Conservation (phyloP, 2,797 vertebrate species). For the Hirundo rustica region DNA sequence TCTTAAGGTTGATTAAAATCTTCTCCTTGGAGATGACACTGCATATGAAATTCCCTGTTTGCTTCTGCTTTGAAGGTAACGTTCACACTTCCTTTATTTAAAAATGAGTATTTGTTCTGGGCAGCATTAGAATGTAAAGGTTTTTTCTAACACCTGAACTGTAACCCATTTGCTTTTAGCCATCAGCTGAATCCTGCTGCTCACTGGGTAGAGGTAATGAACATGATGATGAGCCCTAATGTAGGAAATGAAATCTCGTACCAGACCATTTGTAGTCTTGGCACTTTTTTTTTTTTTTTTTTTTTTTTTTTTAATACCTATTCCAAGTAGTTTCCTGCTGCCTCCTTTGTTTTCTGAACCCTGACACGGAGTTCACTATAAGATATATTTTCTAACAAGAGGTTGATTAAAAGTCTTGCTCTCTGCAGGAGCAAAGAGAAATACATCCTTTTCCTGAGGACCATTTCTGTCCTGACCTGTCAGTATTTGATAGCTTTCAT, state of each 20-base stretch:
- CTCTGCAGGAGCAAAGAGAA: neutral
- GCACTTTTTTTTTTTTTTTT: neutral
- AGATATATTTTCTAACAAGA: neutral
- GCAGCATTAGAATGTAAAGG: neutral
- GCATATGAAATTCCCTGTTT: neutral
- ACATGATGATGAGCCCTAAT: neutral
- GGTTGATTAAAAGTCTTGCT: neutral
- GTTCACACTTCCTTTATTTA: neutral
- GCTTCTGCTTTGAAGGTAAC: neutral
- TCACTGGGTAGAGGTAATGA: neutral
- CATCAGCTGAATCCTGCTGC: neutral
- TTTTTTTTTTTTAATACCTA: neutral
- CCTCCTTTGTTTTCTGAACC: conserved; percentile 8
- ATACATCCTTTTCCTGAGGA: neutral
- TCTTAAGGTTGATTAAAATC: neutral
- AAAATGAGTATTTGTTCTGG: neutral
- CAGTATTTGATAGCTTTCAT: neutral
- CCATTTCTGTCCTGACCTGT: neutral
- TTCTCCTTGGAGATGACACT: neutral
- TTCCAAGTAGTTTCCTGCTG: neutral
- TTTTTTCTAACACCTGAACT: neutral
- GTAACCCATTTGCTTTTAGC: neutral
- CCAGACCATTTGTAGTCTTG: neutral
- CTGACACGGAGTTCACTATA: neutral
- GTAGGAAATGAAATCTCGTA: neutral